Base-by-base conservation (phyloP, 2,113 vertebrate species). In the Gyps fulvus region DNA sequence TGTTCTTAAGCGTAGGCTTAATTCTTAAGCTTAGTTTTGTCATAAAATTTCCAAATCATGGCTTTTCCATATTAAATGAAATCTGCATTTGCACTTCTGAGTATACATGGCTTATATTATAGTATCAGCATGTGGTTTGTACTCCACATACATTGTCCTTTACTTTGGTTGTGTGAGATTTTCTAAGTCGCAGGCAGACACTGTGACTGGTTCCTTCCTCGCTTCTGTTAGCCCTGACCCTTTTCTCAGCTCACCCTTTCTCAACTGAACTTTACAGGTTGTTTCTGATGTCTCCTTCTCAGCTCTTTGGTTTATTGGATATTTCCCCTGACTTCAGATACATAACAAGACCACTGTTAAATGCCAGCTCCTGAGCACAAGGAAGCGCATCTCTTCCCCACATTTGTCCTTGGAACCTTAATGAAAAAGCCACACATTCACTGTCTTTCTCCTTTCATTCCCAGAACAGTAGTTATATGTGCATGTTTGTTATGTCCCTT, bases 121-220 rank as follows among this genome's bases (percentile, higher is more conserved):
- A 77, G 62, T 36, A 92, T 36, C 63, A 90, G 69, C 55, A 76
- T 50, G 61, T 71, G 61, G 59, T n/a, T 58, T 88, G 34, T 59
- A 25, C 55, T 90, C 36, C n/a, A 34, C 91, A 88, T 94, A 45
- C 62, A 26, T 88, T 70, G 29, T 67, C 20, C 49, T 83, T 92
- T 91, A 61, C 36, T 76, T 95, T 58, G 62, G 23, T 89, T 72
- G 38, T 19, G 4, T 84, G 78, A 97, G 83, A 90, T 89, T 97
- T 97, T 94, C 91, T 92, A 95, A 97, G 89, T 78, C 19, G 25
- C 90, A 97, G 73, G 82, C 79, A 57, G 45, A 59, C 22, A 69
- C 36, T 55, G 34, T 57, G 34, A 61, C 52, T 49, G 15, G 25
- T 84, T 95, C 17, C 32, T 83, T 89, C 49, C 21, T 74, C 67